Base-by-base conservation (phyloP, 2,113 vertebrate species). In the Cynocephalus volans region DNA sequence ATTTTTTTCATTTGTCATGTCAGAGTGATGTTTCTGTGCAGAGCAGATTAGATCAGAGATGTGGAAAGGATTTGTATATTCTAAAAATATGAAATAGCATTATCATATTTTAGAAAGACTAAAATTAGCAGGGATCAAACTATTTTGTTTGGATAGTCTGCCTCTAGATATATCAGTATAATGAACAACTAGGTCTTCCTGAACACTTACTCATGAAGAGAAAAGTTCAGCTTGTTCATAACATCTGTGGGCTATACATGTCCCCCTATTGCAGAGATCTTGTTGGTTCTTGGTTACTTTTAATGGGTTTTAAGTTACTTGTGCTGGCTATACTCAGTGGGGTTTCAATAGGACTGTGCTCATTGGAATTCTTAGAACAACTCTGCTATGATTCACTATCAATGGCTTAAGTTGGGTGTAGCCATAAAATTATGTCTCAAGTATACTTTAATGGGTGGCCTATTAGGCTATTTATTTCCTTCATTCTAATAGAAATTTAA, bases 401-500 rank as follows among this genome's bases (percentile, higher is more conserved):
- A 52, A 24, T 64, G 41, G 8, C 23, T 80, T 91, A 70, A 33
- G 1, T 11, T 96, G 11, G 7, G 4, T n/a, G 11, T 67, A 87
- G 36, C 17, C 41, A 41, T 95, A 90, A 79, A 93, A 85, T 76
- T 65, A 41, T 23, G 17, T 72, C 52, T 80, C 26, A 65, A 58
- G n/a, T 62, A 58, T 9, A 94, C 1, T 10, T 79, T 84, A 50
- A 56, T 60, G 58, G 8, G 2, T 83, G 6, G 15, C 56, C 52
- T 65, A 64, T 45, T 80, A 58, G 7, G 54, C 33, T 95, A 70
- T 52, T 73, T 94, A 92, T 92, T 84, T 70, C 15, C 50, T 93
- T 92, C 18, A 65, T 87, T 89, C 83, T 87, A 48, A 83, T 76
- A 81, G 60, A 87, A 15, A 33, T 76, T 14, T 76, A 93, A 96